phyloP scores from a whole-genome alignment of 2,113 vertebrate genomes.

The Leucopternis melanops region DNA sequence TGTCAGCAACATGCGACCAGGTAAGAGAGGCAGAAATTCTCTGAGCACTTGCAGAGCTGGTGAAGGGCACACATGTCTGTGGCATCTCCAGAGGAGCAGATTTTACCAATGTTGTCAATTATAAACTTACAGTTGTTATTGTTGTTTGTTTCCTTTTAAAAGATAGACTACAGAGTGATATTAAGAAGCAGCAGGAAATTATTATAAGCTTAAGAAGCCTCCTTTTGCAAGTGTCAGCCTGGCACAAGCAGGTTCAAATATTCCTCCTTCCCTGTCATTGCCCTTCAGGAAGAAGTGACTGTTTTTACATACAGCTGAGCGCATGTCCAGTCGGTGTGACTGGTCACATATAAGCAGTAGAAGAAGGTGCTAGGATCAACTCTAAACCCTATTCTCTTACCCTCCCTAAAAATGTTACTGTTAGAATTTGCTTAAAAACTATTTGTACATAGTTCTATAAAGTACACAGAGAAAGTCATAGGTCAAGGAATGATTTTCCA shows the following conservation, averaged over 20 bases:
- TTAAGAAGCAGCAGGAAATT: background rate
- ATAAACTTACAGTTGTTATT: background rate
- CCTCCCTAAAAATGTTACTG: background rate
- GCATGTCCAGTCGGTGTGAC: background rate
- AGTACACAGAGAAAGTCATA: background rate
- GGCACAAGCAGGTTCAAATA: background rate
- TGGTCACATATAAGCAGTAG: background rate
- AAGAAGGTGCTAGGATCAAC: background rate
- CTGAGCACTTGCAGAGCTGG: background rate
- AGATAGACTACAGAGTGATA: background rate
- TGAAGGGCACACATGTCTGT: background rate
- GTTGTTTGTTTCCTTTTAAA: background rate
- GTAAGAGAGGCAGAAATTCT: background rate
- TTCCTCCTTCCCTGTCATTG: background rate
- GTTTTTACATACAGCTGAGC: background rate
- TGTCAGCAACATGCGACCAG: accelerated
- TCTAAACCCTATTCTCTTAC: background rate
- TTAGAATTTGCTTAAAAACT: background rate
- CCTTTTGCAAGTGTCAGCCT: background rate
- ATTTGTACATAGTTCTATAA: background rate
- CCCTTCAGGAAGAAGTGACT: background rate
- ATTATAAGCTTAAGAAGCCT: background rate
- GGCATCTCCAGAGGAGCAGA: background rate
- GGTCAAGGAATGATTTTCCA: background rate
- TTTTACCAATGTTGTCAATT: background rate